Evolutionary conservation across 2,888 invertebrate genomes (phyloP), one percentile per base, ranked within the genome.

Genomic region (Orthosia gracilis): DNA sequence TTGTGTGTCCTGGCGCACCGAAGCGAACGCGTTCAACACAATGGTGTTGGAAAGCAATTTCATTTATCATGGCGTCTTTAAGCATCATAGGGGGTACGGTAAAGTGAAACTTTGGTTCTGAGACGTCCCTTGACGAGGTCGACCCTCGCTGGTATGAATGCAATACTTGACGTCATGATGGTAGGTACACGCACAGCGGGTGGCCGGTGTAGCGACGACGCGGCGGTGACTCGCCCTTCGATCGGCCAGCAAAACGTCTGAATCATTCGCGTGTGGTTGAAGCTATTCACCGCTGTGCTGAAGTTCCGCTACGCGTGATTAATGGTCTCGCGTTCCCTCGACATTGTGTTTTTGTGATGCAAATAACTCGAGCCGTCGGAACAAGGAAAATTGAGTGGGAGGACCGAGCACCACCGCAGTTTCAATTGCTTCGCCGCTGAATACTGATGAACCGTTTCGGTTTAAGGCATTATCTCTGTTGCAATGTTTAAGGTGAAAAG

Each of bases 331-430:
- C 94, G 93, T 93, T 94, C 95, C 94, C 94, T 91, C 94, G 94
- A 96, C 95, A 95, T 95, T 94, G 95, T 95, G 96, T 96, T 96
- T 96, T 96, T 96, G 96, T 96, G 95, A 96, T 96, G 96, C 96
- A 96, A 96, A 96, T 96, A 95, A 95, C 95, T 95, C 93, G 93
- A 94, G 94, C 94, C 94, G 94, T 94, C 95, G 95, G 95, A 95
- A 95, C 95, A 94, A 94, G 95, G 94, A 94, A 94, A 95, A 95
- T 95, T 95, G 94, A 94, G 95, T 94, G 94, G 94, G 94, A 94
- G 95, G 94, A 92, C 94, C 92, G 93, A 93, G 92, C 92, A 92
- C 93, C 91, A 92, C 94, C 95, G 93, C 94, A 95, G 94, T 96
- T 96, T 95, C 96, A 95, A 96, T 96, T 96, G 95, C 95, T 94